phyloP scores from a whole-genome alignment of 2,113 vertebrate genomes.

The Ailurus styani region DNA sequence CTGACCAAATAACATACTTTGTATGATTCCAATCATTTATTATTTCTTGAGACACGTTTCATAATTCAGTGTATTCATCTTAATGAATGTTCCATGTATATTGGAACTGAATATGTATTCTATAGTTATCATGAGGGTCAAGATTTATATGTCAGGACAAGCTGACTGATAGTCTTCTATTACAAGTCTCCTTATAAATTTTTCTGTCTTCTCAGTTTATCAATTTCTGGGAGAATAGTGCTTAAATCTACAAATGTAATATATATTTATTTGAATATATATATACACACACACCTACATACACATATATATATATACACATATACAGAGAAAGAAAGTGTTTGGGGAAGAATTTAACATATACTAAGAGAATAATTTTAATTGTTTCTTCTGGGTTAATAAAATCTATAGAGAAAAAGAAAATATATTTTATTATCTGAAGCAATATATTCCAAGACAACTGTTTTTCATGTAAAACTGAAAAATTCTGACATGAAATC shows the following conservation, averaged over 20 bases:
- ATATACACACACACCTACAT: not conserved
- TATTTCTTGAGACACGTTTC: not conserved
- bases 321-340: not conserved
- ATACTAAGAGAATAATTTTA: not conserved
- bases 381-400: not conserved
- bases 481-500: not conserved
- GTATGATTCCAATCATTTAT: not conserved
- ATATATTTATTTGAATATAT: not conserved
- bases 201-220: not conserved
- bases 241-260: not conserved
- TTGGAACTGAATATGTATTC: not conserved
- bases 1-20: not conserved
- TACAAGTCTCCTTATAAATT: not conserved
- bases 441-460: not conserved
- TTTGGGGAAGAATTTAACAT: not conserved
- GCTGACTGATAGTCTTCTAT: not conserved
- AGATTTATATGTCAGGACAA: not conserved
- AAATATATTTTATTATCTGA: not conserved
- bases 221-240: not conserved
- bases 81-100: not conserved
- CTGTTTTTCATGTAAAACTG: not conserved
- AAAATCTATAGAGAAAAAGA: not conserved
- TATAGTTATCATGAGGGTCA: not conserved
- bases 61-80: not conserved
- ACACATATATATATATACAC: not conserved